Evolutionary conservation across 2,113 vertebrate species (phyloP), one percentile per base, ranked within the genome.

Genomic region (Morone saxatilis): DNA sequence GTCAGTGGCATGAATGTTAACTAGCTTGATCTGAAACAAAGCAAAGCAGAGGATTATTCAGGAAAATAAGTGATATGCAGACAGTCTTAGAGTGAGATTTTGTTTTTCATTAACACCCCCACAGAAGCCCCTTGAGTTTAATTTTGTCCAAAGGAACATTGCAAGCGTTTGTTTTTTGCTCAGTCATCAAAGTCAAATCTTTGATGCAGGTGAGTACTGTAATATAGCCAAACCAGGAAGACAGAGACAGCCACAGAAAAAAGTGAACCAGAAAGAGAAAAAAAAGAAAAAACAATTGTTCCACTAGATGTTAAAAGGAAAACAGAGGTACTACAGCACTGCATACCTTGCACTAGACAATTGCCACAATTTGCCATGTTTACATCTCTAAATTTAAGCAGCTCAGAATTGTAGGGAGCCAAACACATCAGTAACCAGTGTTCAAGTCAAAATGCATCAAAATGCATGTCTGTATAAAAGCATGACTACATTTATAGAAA

Each of bases 1-100:
- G 88, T 99, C 98, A 6, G 97, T 99, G 76, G 97, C 96, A 84
- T 99, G 99, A 89, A 99, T 99, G 94, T 99, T 99, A 79, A 99
- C 98, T 67, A 99, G 94, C 82, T 99, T 99, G 92, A 99, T 99
- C 98, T 99, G 94, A 69, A 88, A 47, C 54, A 51, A 80, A 89
- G 76, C 38, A 50, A 65, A 67, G 14, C 1, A 40, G 41, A 69
- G 7, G 12, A 61, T 84, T 79, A 82, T 41, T 79, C 3, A 10
- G 8, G 11, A 53, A 53, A 13, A 25, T n/a, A 50, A 70, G 7
- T 43, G 9, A 9, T 11, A 38, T 50, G 45, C 3, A 69, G 40
- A 63, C 5, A n/a, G 14, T 11, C 38, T 25, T 19, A 22, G 73
- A 41, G 14, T 31, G 22, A 67, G 7, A 38, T 41, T 31, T 62